These are phyloP conservation scores for Diceros bicornis DNA, from an alignment of 2,797 vertebrate genomes.

Conservation along the genomic window DNA sequence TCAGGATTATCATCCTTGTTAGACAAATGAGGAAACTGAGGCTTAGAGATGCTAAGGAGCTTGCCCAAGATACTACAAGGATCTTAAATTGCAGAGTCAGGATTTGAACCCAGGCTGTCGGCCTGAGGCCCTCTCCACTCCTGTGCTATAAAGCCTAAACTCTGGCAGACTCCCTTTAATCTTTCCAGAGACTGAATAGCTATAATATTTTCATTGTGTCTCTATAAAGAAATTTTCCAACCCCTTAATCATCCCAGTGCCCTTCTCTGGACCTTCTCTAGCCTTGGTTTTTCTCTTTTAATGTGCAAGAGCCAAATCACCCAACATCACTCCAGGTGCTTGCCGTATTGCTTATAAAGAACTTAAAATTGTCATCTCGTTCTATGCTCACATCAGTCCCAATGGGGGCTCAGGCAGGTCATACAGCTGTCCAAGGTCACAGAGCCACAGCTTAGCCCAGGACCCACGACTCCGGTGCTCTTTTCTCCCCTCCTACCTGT, in stretches of 20 bases:
- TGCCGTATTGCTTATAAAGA: background rate
- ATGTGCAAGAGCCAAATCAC: background rate
- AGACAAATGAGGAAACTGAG: background rate
- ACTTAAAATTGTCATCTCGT: background rate
- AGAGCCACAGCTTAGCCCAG: background rate
- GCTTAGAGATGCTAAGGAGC: background rate
- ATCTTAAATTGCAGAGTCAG: background rate
- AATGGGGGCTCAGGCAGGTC: background rate
- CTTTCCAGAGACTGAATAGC: background rate
- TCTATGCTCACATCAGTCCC: background rate
- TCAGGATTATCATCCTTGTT: background rate
- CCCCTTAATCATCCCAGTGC: background rate
- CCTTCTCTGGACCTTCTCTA: background rate
- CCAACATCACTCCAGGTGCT: background rate
- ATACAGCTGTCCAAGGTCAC: background rate
- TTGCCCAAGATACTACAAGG: background rate
- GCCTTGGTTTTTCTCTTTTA: background rate
- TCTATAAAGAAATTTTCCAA: background rate
- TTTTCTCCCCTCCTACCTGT: background rate
- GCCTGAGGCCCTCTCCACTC: background rate
- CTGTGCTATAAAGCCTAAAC: background rate
- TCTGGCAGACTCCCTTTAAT: background rate
- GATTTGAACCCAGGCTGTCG: background rate
- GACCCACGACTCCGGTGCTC: rapidly evolving
- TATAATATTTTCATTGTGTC: background rate